Percentiles rank a stretch among this genome's conserved stretches.
Conservation (phyloP, 2,797 vertebrate species). For the Pachyuromys duprasi region DNA sequence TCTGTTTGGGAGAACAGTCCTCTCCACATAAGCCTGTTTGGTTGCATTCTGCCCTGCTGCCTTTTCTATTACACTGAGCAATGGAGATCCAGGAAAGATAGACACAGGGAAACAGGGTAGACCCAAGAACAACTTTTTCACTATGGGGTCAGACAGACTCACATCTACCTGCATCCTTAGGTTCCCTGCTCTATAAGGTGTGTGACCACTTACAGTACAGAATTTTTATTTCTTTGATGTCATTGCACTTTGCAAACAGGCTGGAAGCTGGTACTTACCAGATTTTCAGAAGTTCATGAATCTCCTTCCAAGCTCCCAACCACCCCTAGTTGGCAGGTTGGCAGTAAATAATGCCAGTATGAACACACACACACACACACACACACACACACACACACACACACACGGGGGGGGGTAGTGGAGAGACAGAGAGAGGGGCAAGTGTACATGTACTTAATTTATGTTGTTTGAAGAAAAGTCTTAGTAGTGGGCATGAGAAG, state of each 20-base stretch:
- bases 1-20: neutral
- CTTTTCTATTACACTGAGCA: neutral
- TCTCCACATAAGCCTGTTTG: neutral
- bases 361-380: conserved; percentile 49
- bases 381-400: neutral
- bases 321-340: conserved; percentile 74
- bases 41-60: neutral
- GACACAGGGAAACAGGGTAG: neutral
- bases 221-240: neutral
- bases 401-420: neutral
- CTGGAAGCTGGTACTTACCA: neutral
- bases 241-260: neutral
- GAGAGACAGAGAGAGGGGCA: neutral
- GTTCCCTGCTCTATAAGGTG: neutral
- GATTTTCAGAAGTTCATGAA: neutral
- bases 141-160: neutral
- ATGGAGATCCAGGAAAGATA: neutral
- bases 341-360: conserved; percentile 77
- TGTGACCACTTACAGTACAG: neutral
- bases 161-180: neutral
- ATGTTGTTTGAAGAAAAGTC: conserved; percentile 82
- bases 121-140: neutral
- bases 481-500: conserved; percentile 78
- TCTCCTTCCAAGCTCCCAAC: conserved; percentile 39
- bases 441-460: conserved; percentile 67